These are phyloP conservation scores for Hesperia comma DNA, from an alignment of 2,888 invertebrate genomes.

Conservation along the genomic window DNA sequence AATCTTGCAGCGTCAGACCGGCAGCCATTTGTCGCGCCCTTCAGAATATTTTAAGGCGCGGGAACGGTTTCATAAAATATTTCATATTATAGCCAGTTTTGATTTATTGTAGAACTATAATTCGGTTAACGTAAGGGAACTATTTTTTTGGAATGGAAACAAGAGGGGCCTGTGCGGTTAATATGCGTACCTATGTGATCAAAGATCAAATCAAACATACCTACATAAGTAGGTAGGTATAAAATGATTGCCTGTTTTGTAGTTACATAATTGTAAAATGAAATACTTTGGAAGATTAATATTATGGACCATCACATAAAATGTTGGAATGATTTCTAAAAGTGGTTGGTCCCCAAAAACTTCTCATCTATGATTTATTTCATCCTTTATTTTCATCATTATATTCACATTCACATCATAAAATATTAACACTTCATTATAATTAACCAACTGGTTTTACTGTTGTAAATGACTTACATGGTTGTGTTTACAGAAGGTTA, in stretches of 20 bases:
- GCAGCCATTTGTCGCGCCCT: conserved; percentile 62
- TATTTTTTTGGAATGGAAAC: too few relatives aligned
- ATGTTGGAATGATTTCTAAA: too few relatives aligned
- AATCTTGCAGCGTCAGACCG: conserved; percentile 64
- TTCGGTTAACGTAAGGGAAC: not conserved
- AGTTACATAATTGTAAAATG: too few relatives aligned
- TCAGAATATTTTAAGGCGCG: conserved; percentile 31
- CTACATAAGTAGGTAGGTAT: too few relatives aligned
- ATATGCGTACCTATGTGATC: too few relatives aligned
- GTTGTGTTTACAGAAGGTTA: conserved; percentile 12
- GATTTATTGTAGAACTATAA: not conserved
- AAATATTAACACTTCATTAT: conserved; percentile 10
- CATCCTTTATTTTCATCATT: not conserved
- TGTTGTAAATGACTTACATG: conserved; percentile 5
- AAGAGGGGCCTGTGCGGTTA: too few relatives aligned
- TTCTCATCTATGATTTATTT: too few relatives aligned
- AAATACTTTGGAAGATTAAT: too few relatives aligned
- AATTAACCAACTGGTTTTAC: conserved; percentile 4
- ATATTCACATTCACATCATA: not conserved
- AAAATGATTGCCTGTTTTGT: too few relatives aligned
- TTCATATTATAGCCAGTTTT: not conserved
- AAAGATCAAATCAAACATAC: too few relatives aligned
- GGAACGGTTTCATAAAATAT: conserved; percentile 15
- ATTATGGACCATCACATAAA: too few relatives aligned
- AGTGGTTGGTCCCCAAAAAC: too few relatives aligned